A percentile compares a stretch with the other conserved stretches of the same genome.
Evolutionary conservation across 2,888 invertebrate genomes (phyloP).

Genomic region (Trachelus troglodyta): DNA sequence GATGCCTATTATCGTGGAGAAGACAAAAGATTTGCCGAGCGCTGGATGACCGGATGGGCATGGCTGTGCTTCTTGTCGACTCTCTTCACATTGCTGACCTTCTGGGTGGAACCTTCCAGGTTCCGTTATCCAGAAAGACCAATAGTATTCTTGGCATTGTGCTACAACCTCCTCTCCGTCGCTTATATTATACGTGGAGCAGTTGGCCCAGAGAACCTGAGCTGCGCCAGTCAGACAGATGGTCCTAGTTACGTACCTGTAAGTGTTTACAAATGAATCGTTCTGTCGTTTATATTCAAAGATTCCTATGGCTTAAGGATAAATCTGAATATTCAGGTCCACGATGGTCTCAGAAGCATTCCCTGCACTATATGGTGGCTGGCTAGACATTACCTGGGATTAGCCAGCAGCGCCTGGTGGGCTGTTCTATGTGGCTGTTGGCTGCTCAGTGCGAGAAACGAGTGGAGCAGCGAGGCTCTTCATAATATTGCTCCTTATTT

Average conservation of each 20-base stretch:
- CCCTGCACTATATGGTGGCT: slow-evolving; percentile 82
- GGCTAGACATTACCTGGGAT: slow-evolving; percentile 80
- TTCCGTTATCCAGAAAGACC: slow-evolving; percentile 95
- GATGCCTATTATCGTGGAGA: slow-evolving; percentile 76
- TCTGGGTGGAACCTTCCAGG: slow-evolving; percentile 87
- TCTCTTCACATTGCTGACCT: slow-evolving; percentile 85
- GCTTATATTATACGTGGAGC: slow-evolving; percentile 79
- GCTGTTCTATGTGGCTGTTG: slow-evolving; percentile 88
- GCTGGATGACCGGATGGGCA: slow-evolving; percentile 83
- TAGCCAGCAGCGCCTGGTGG: slow-evolving; percentile 89
- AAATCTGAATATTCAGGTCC: slow-evolving; percentile 36
- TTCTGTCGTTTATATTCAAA: neutral
- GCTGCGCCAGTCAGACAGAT: slow-evolving; percentile 63
- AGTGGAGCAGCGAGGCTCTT: slow-evolving; percentile 93
- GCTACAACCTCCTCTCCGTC: slow-evolving; percentile 84
- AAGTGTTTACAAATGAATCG: slow-evolving; percentile 18
- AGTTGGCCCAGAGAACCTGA: slow-evolving; percentile 66
- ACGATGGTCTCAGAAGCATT: slow-evolving; percentile 68
- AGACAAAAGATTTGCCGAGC: slow-evolving; percentile 78
- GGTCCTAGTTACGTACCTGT: slow-evolving; percentile 64
- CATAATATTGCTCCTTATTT: slow-evolving; percentile 87
- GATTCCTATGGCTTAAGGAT: neutral
- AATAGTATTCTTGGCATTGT: slow-evolving; percentile 88
- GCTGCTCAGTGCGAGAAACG: slow-evolving; percentile 90
- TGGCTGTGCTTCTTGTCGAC: slow-evolving; percentile 85